A percentile compares a stretch with the other conserved stretches of the same genome.
Conservation (phyloP, 92 coral and sea anemone species). For the Anthopleura xanthogrammica region DNA sequence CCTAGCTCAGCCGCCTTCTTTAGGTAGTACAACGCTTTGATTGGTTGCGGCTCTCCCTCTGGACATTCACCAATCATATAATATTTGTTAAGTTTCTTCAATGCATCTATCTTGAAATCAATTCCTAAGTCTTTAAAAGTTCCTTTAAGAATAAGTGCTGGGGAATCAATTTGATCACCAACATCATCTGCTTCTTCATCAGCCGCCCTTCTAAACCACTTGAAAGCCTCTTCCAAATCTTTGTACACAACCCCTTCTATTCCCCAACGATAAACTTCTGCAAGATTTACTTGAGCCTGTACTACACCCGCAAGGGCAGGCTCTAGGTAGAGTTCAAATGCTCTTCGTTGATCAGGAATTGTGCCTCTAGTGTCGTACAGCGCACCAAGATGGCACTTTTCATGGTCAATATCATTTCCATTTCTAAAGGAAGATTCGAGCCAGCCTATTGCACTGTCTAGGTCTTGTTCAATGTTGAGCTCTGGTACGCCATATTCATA, state of each 20-base stretch:
- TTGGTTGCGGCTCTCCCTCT: conserved; percentile 58
- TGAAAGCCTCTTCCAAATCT: conserved; percentile 61
- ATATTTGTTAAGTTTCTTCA: conserved; percentile 28
- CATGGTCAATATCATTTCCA: neutral
- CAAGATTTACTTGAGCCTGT: conserved; percentile 39
- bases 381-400: conserved; percentile 25
- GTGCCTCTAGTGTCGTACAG: conserved; percentile 38
- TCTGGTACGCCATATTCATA: conserved; percentile 37
- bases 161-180: neutral
- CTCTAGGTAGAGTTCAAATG: conserved; percentile 48
- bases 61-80: conserved; percentile 64
- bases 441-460: conserved; percentile 64
- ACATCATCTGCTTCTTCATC: neutral
- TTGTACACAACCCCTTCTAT: conserved; percentile 50
- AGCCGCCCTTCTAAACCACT: conserved; percentile 49
- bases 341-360: conserved; percentile 32
- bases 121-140: conserved; percentile 17
- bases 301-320: conserved; percentile 45
- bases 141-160: conserved; percentile 17
- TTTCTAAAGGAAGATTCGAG: conserved; percentile 30
- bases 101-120: conserved; percentile 20
- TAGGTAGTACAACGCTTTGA: conserved; percentile 51
- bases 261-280: conserved; percentile 64
- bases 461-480: conserved; percentile 26
- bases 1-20: conserved; percentile 23